phyloP scores from a whole-genome alignment of 2,113 vertebrate species.

The Morone chrysops region DNA sequence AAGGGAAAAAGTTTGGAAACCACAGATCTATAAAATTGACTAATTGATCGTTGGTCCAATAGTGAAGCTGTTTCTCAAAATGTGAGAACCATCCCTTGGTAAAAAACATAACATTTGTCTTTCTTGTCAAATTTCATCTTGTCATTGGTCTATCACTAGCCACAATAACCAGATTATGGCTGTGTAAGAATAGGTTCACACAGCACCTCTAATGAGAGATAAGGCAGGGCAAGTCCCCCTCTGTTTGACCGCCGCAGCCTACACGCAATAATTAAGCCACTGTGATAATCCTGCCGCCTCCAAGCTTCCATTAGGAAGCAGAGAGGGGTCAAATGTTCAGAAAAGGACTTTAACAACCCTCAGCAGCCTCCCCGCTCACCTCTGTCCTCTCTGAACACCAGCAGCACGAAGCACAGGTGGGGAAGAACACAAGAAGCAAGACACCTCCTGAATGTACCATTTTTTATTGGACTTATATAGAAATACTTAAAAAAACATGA shows the following conservation, averaged over 20 bases:
- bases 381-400: background rate
- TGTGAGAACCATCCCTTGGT: background rate
- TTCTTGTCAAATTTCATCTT: too few species aligned
- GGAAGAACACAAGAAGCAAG: constrained; percentile 69
- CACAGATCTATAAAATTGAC: background rate
- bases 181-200: constrained; percentile 40
- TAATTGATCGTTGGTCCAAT: background rate
- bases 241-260: background rate
- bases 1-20: too few species aligned
- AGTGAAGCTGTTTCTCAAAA: background rate
- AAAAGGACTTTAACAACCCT: constrained; percentile 6
- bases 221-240: constrained; percentile 11
- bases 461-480: constrained; percentile 98
- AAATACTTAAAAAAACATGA: constrained; percentile 99
- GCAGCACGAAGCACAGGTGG: background rate
- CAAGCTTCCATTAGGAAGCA: constrained; percentile 13
- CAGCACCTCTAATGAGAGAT: constrained; percentile 37
- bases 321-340: constrained; percentile 45
- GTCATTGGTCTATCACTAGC: background rate
- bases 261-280: constrained; percentile 50
- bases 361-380: background rate
- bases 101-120: background rate
- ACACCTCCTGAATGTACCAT: constrained; percentile 89
- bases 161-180: constrained; percentile 9
- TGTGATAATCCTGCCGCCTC: constrained; percentile 31